Base-by-base conservation (phyloP, 1,140 invertebrate genomes). In the Pygmarrhopalites habei region DNA sequence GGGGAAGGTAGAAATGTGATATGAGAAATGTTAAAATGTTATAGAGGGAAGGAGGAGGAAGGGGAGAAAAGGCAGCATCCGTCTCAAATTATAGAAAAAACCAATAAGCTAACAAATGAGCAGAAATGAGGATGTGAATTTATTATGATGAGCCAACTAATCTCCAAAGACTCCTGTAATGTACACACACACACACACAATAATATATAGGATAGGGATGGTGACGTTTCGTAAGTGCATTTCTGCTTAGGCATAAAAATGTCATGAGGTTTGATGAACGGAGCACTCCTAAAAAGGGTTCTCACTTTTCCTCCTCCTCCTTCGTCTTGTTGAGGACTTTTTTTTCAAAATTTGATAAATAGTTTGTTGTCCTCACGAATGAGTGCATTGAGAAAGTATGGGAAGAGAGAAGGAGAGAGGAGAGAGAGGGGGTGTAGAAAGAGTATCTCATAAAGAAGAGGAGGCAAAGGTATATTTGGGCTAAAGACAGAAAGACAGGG, bases 141-240 rank as follows among this genome's bases (percentile, higher is more conserved):
- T 46, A 46, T n/a, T 46, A 46, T 46, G 44, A 46, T 46, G 44
- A 46, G 44, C 44, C 19, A 7, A 46, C 44, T 46, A 46, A 46
- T 46, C 35, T 39, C 10, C 7, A 17, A 39, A 7, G 7, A 10
- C 35, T 10, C 35, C 7, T 10, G 17, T 39, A 39, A 39, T 39
- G 35, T n/a, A n/a, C n/a, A n/a, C n/a, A n/a, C n/a, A n/a, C n/a
- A n/a, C n/a, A n/a, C n/a, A n/a, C n/a, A n/a, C n/a, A n/a, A n/a
- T n/a, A n/a, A n/a, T n/a, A n/a, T n/a, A n/a, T n/a, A n/a, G n/a
- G n/a, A n/a, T n/a, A n/a, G n/a, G n/a, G n/a, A n/a, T n/a, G n/a
- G n/a, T n/a, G n/a, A n/a, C n/a, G n/a, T n/a, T n/a, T 39, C 44
- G 44, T 46, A n/a, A 46, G 44, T 46, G 44, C 5, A 46, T 46